These are phyloP conservation scores for Drosophila nannoptera DNA, from an alignment of 1,140 invertebrate species.

Conservation along the genomic window DNA sequence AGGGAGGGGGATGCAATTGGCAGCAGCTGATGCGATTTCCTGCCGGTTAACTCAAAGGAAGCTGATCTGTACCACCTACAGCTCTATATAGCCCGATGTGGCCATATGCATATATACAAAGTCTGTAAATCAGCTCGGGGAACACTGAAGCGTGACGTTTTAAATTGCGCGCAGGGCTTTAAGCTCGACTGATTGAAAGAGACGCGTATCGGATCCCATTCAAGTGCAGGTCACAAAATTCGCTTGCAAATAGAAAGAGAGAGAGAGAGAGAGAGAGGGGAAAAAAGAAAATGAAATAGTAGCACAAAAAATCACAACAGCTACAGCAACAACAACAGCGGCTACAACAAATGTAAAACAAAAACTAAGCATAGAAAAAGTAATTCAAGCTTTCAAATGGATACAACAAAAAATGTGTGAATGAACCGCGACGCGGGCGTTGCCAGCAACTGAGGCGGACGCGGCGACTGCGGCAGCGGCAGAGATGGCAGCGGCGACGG, in stretches of 20 bases:
- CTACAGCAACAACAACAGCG: too few relatives aligned
- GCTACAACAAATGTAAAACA: not conserved
- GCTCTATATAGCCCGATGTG: too few relatives aligned
- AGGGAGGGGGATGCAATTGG: too few relatives aligned
- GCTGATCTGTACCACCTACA: too few relatives aligned
- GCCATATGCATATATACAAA: not conserved
- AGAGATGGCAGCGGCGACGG: not conserved
- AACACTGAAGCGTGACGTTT: slow-evolving; percentile 1
- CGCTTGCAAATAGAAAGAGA: slow-evolving; percentile 22
- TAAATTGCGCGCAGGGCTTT: slow-evolving; percentile 1
- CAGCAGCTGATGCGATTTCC: too few relatives aligned
- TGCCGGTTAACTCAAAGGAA: too few relatives aligned
- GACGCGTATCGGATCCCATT: slow-evolving; percentile 19
- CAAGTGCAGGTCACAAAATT: slow-evolving; percentile 35
- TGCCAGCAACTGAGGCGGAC: slow-evolving; percentile 20
- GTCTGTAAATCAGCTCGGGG: not conserved
- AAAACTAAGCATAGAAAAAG: slow-evolving; percentile 46
- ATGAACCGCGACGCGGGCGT: slow-evolving; percentile 53
- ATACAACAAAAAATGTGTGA: slow-evolving; percentile 60
- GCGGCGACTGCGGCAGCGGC: not conserved
- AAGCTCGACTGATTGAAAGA: slow-evolving; percentile 3
- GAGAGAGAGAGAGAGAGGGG: not conserved
- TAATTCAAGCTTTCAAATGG: slow-evolving; percentile 54
- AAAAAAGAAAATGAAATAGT: slow-evolving; percentile 13
- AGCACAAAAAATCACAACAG: too few relatives aligned